Evolutionary conservation across 2,888 invertebrate species (phyloP).

Genomic region (Heliconius erato): DNA sequence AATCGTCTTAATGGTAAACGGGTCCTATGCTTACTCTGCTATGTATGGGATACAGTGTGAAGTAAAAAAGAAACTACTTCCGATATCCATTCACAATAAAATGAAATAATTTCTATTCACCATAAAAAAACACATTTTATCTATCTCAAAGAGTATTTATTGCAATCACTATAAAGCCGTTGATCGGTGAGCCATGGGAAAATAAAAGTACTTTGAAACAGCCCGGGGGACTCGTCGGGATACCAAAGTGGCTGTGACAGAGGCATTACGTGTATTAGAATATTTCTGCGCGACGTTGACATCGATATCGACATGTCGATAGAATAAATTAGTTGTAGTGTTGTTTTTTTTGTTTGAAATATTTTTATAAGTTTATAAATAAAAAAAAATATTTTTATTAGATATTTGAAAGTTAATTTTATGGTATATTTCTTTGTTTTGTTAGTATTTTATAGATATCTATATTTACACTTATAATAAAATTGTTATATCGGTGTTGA

Average conservation of each 20-base stretch:
- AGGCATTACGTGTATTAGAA: constrained; percentile 67
- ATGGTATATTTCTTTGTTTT: no score
- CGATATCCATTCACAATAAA: not conserved
- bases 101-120: not conserved
- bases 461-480: no score
- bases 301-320: not conserved
- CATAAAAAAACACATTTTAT: constrained; percentile 1
- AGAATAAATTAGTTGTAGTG: not conserved
- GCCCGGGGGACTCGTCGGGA: constrained; percentile 54
- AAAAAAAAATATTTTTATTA: not conserved
- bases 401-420: not conserved
- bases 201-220: constrained; percentile 40
- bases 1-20: no score
- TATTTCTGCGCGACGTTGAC: constrained; percentile 37
- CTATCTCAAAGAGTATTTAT: constrained; percentile 5
- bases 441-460: no score
- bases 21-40: not conserved
- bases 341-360: not conserved
- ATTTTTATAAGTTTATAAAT: not conserved
- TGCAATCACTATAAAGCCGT: constrained; percentile 35
- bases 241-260: constrained; percentile 60
- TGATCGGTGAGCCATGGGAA: constrained; percentile 40
- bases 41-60: not conserved
- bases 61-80: not conserved
- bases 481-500: no score